Evolutionary conservation across 2,888 invertebrate genomes (phyloP).

Genomic region (Chymomyza amoena): DNA sequence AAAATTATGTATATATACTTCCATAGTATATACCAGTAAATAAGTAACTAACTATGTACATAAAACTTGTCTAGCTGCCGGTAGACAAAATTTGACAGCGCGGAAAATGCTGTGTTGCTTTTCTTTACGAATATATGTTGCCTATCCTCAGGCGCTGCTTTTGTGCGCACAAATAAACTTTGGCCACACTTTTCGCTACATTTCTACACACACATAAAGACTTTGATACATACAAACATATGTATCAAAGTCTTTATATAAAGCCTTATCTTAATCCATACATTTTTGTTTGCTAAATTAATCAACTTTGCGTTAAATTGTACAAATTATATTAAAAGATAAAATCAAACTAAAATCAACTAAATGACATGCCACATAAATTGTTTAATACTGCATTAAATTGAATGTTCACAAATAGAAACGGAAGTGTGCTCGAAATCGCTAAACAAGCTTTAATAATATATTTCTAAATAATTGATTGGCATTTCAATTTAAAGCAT

Average conservation of each 20-base stretch:
- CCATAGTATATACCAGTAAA: neutral
- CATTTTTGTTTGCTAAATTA: neutral
- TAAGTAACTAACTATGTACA: constrained; percentile 21
- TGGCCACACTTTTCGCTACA: neutral
- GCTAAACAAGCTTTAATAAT: too few species aligned
- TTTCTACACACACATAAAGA: neutral
- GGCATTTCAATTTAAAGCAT: too few species aligned
- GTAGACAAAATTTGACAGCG: constrained; percentile 30
- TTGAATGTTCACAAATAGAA: neutral
- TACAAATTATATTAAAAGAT: neutral
- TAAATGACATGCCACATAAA: neutral
- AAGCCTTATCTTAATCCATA: neutral
- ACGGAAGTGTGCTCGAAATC: too few species aligned
- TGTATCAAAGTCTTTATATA: too few species aligned
- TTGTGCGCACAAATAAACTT: neutral
- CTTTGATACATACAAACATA: neutral
- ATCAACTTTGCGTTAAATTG: neutral
- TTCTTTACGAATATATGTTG: neutral
- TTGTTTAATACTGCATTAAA: neutral
- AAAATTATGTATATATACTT: neutral
- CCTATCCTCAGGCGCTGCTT: neutral
- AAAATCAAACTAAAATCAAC: neutral
- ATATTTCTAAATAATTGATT: too few species aligned
- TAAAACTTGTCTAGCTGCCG: constrained; percentile 36
- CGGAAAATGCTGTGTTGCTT: constrained; percentile 28